Evolutionary conservation across 2,797 vertebrate genomes (phyloP), one percentile per base, ranked within the genome.

Genomic region (Sphenopsis melanotis): DNA sequence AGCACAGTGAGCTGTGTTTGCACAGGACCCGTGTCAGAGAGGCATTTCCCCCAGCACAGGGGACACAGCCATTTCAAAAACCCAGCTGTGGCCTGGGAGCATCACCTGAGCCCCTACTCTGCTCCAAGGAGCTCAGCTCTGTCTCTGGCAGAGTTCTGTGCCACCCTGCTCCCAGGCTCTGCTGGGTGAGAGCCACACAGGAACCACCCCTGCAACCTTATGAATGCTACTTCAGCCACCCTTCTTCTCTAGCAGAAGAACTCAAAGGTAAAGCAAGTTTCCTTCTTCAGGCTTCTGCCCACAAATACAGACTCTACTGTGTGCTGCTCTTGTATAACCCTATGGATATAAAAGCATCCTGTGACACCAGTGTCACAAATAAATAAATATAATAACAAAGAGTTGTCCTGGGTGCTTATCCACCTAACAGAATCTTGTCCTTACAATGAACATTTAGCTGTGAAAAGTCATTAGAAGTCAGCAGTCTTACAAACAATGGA

Each of bases 21-120:
- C 2, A 5, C 52, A 68, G 55, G 47, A 32, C 6, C 36, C 0
- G 0, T 7, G 56, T 80, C 50, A 18, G 7, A 65, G 56, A 29
- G 10, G 42, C 36, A 22, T 4, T 10, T 32, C 56, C 49, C 79
- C 72, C 29, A 65, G 29, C 39, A 39, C 11, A 44, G 1, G 9
- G 16, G 36, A 44, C 6, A 57, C 6, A 36, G 57, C 4, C 2
- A 36, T 3, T 52, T 20, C 53, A 36, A 50, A 57, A 37, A 10
- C 15, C 24, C 37, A 69, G 44, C 50, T 16, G 76, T 61, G 57
- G 12, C 10, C 27, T 22, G 19, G 17, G 18, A 61, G 22, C 34
- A 46, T 7, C 77, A 7, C 21, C 64, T 52, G 4, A n/a, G 60
- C 83, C n/a, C n/a, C 22, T 36, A 1, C 83, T 46, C 39, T 49